These are phyloP conservation scores for Equus przewalskii DNA, from an alignment of 2,113 vertebrate species.

Conservation along the genomic window DNA sequence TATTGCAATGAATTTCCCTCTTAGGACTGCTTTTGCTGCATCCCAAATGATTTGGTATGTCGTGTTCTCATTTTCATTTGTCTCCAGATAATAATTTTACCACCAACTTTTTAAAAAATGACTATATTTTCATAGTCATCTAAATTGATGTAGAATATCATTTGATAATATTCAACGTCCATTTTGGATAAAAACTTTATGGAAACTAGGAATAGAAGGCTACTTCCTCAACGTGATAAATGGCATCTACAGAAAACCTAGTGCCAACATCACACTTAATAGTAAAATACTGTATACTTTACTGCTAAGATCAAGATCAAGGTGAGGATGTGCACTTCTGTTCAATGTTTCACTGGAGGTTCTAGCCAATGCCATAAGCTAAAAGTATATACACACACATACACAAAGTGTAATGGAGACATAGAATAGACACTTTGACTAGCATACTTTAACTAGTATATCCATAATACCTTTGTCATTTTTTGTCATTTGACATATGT, in stretches of 20 bases:
- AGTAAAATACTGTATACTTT: neutral
- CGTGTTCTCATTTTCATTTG: no score
- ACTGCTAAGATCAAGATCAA: neutral
- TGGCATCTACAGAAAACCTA: neutral
- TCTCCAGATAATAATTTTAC: no score
- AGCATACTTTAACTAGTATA: neutral
- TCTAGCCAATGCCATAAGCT: neutral
- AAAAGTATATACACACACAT: neutral
- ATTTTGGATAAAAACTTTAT: neutral
- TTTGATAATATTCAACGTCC: neutral
- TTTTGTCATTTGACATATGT: neutral
- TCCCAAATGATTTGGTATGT: no score
- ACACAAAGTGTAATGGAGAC: neutral
- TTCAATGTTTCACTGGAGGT: neutral
- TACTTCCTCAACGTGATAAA: neutral
- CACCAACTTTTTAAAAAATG: neutral
- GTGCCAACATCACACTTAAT: neutral
- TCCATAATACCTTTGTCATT: neutral
- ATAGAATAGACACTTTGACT: neutral
- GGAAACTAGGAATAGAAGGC: neutral
- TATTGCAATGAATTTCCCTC: no score
- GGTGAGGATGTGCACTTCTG: neutral
- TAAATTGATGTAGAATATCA: neutral
- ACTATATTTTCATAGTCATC: neutral
- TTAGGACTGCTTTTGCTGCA: no score